Base-by-base conservation (phyloP, 2,113 vertebrate species). In the Tyto alba region DNA sequence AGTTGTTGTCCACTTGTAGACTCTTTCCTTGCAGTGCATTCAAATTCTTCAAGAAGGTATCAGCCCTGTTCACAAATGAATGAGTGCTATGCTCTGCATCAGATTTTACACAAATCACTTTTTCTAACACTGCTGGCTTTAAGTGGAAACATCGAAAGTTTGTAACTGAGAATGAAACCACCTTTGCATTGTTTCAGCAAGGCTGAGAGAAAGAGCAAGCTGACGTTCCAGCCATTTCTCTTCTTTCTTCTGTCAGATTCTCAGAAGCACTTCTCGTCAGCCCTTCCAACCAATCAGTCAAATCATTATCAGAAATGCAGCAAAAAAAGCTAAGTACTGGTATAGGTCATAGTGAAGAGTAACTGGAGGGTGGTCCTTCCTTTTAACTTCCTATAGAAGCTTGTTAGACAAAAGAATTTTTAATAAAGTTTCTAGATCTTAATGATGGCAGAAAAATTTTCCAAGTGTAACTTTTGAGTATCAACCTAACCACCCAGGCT, bases 81-180 rank as follows among this genome's bases (percentile, higher is more conserved):
- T 0, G 7, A 69, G 5, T 4, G 5, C 9, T 17, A 78, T 1
- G 0, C 41, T 85, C 68, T 50, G 34, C 16, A 71, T 5, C 10
- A 11, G 25, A 57, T 81, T 75, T 78, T n/a, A 87, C 1, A 2
- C 4, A 7, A 26, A 48, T 34, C 15, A 12, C 29, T 81, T 45
- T 26, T 76, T 64, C 40, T 25, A 80, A 83, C 6, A 47, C 4
- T 50, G 8, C 9, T 27, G 10, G 30, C 30, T 94, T 52, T 47
- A 66, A 68, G 26, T 29, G 13, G n/a, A 84, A 77, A n/a, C 18
- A 80, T 18, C 8, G 13, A 3, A 53, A 57, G 13, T 16, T 26
- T 72, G 7, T 18, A 76, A 43, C 16, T 18, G 10, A 56, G 4
- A 89, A 79, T 8, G 6, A 57, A 45, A 67, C 62, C 3, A 50